These are phyloP conservation scores for Drosophila subsilvestris DNA, from an alignment of 2,888 invertebrate species.

Conservation along the genomic window DNA sequence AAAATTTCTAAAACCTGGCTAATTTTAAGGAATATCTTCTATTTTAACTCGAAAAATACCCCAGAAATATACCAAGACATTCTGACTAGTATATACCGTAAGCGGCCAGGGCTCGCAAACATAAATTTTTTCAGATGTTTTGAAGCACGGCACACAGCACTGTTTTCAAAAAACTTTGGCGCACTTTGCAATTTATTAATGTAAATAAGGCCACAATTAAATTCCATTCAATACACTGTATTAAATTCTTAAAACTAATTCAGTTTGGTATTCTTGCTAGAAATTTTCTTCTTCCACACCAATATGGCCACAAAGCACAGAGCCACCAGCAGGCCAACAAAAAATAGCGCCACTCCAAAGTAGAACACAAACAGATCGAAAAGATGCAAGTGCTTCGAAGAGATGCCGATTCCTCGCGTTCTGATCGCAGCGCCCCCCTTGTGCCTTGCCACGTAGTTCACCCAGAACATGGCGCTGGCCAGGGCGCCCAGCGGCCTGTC, in stretches of 20 bases:
- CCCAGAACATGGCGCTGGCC: constrained; percentile 84
- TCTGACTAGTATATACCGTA: too few species aligned
- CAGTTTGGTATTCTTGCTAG: constrained; percentile 69
- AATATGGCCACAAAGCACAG: constrained; percentile 49
- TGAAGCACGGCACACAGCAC: too few species aligned
- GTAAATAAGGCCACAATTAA: background rate
- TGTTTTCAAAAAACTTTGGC: too few species aligned
- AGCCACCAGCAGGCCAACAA: constrained; percentile 39
- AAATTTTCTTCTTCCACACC: constrained; percentile 59
- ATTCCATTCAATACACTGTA: constrained; percentile 9
- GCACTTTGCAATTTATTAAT: too few species aligned
- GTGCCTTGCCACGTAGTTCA: constrained; percentile 83
- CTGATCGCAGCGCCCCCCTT: constrained; percentile 81
- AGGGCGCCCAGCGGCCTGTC: constrained; percentile 83
- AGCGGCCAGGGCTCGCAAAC: too few species aligned
- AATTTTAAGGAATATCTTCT: too few species aligned
- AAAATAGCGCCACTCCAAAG: constrained; percentile 64
- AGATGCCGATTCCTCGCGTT: constrained; percentile 76
- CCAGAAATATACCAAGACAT: too few species aligned
- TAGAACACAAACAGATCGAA: constrained; percentile 84
- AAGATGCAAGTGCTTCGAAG: constrained; percentile 81
- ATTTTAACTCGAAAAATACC: too few species aligned
- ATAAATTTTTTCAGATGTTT: too few species aligned
- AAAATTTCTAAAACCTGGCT: too few species aligned
- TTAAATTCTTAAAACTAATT: constrained; percentile 44